Percentiles rank a stretch among this genome's conserved stretches.
phyloP scores from a whole-genome alignment of 2,113 vertebrate species.

The Thryonomys swinderianus region DNA sequence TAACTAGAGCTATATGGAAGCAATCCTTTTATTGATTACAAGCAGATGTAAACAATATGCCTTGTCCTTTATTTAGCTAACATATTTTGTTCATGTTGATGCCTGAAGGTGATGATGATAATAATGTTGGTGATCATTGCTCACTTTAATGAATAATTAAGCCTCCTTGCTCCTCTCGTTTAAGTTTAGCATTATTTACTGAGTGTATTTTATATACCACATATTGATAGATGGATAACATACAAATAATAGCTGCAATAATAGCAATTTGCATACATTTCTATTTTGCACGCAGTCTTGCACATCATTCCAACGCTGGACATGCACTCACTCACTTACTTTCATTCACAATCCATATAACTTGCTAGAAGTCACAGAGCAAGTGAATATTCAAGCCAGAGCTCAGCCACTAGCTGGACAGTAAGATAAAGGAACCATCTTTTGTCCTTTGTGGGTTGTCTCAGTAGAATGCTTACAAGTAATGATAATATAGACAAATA shows the following conservation, averaged over 20 bases:
- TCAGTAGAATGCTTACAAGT: background rate
- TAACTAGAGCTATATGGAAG: conserved; percentile 27
- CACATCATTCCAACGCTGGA: background rate
- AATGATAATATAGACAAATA: background rate
- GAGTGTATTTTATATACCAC: background rate
- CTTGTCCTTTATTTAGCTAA: conserved; percentile 25
- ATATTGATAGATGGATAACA: background rate
- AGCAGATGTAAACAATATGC: background rate
- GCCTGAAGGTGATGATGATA: background rate
- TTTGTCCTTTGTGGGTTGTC: background rate
- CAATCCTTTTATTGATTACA: conserved; percentile 11
- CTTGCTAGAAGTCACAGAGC: background rate
- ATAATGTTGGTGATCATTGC: conserved; percentile 21
- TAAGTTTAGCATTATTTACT: conserved; percentile 48
- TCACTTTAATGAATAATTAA: conserved; percentile 55
- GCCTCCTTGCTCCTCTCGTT: conserved; percentile 17
- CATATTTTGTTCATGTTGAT: background rate
- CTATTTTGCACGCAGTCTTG: background rate
- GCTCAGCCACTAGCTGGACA: background rate
- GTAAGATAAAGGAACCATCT: background rate
- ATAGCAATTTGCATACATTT: background rate
- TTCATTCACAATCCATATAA: background rate
- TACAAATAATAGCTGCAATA: background rate
- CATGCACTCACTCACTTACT: background rate
- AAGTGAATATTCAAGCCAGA: background rate